These are phyloP conservation scores for Diachrysia chrysitis DNA, from an alignment of 2,888 invertebrate genomes.

Conservation along the genomic window DNA sequence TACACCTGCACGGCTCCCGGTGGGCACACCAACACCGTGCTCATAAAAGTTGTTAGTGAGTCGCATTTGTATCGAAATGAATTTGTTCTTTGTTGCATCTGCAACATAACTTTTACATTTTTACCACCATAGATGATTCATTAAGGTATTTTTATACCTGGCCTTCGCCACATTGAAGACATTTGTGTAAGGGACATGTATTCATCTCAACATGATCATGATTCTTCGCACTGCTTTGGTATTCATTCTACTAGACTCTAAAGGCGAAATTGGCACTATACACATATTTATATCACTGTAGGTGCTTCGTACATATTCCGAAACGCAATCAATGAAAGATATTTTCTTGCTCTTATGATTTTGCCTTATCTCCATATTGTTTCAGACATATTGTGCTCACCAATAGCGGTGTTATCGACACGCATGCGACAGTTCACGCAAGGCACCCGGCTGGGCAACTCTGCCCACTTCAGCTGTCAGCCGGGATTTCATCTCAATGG, in stretches of 20 bases:
- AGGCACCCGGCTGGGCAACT: slow-evolving; percentile 94
- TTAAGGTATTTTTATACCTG: no score
- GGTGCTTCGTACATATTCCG: no score
- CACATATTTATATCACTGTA: no score
- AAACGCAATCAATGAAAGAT: no score
- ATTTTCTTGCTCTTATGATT: not conserved
- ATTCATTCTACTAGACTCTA: no score
- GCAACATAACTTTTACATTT: not conserved
- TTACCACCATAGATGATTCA: not conserved
- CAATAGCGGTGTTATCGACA: slow-evolving; percentile 89
- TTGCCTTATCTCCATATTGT: not conserved
- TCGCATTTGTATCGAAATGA: slow-evolving; percentile 51
- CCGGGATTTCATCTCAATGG: slow-evolving; percentile 94
- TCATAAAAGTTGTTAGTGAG: slow-evolving; percentile 94
- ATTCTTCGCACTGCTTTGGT: no score
- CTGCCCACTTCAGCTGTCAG: slow-evolving; percentile 92
- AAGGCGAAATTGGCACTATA: no score
- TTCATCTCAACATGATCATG: no score
- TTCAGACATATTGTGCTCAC: slow-evolving; percentile 90
- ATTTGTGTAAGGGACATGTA: no score
- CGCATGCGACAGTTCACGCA: slow-evolving; percentile 92
- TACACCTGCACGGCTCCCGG: slow-evolving; percentile 95
- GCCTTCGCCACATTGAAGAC: no score
- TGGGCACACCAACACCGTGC: slow-evolving; percentile 93
- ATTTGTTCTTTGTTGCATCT: not conserved